Base-by-base conservation (phyloP, 2,113 vertebrate species). In the Periophthalmus modestus region DNA sequence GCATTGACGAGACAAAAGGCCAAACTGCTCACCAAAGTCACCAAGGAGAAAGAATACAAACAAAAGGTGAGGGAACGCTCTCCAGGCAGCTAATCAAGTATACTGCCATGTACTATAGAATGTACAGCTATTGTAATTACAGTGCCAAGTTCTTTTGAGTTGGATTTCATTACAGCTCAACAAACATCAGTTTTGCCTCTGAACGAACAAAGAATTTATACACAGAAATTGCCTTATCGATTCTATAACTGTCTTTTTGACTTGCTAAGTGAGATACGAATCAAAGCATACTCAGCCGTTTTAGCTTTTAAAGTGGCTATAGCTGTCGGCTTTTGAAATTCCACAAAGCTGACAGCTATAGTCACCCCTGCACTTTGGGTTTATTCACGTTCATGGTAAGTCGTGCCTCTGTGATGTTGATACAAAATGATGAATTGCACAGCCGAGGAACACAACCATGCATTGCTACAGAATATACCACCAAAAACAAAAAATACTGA, bases 1-100 rank as follows among this genome's bases (percentile, higher is more conserved):
- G 96, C 97, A 0, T 89, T 99, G 82, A 98, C 96, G 0, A 93
- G 98, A 66, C 98, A 99, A 89, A 99, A 98, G 86, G 98, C 97
- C 83, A 99, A 99, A 78, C 93, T 99, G 77, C 97, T 99, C 89
- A 99, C 97, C 72, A 98, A 99, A 91, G 96, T 98, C 89, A 97
- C 96, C 68, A 98, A 98, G 90, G 98, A 99, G 91, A 95, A 96
- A 46, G 97, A 99, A 73, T 96, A 97, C 92, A 99, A 99, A 63
- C 87, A 97, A 66, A 99, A 99, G 96, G 98, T 99, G 74, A 85
- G 92, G 12, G 34, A 34, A 33, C 34, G 15, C 28, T 28, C 58
- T 1, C 7, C 1, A 3, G 34, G 50, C 28, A 16, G 13, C 21
- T 13, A 28, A 21, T 59, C 23, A 24, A 24, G 28, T 28, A 28